Conservation (phyloP, 2,888 invertebrate genomes). For the Mystacides longicornis region DNA sequence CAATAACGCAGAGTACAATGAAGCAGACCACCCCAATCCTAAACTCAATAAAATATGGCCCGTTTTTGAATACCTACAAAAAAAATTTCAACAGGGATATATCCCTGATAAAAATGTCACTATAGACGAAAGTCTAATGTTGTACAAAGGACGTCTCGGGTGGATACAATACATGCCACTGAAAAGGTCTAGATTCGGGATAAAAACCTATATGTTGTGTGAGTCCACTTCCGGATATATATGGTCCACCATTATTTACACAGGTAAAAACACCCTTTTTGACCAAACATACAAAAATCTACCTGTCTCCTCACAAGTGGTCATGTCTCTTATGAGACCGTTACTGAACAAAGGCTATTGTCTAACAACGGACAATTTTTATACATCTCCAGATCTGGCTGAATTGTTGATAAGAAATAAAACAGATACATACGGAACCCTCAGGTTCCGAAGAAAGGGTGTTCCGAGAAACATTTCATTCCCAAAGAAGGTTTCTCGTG, state of each 20-base stretch:
- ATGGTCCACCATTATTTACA: conserved; percentile 28
- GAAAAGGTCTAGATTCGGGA: conserved; percentile 30
- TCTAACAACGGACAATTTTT: conserved; percentile 27
- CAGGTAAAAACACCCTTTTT: conserved; percentile 26
- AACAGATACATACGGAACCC: conserved; percentile 25
- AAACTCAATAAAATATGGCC: conserved; percentile 26
- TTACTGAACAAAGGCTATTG: conserved; percentile 27
- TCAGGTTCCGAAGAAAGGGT: conserved; percentile 23
- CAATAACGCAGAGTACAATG: conserved; percentile 22
- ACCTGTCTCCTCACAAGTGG: conserved; percentile 26
- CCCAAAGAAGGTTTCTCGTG: conserved; percentile 22
- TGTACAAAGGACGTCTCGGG: conserved; percentile 29
- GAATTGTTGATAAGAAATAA: conserved; percentile 11
- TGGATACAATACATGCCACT: conserved; percentile 31
- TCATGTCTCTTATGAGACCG: conserved; percentile 25
- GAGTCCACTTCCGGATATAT: conserved; percentile 29
- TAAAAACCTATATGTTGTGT: conserved; percentile 30
- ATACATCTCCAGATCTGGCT: conserved; percentile 23
- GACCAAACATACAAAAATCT: conserved; percentile 22
- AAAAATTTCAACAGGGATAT: conserved; percentile 20
- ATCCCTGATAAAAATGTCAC: conserved; percentile 26
- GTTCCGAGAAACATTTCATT: conserved; percentile 16
- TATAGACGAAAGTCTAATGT: conserved; percentile 29
- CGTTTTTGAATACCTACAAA: conserved; percentile 20
- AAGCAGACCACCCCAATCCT: conserved; percentile 19